A percentile compares a stretch with the other conserved stretches of the same genome.
These are phyloP conservation scores for Yponomeuta malinellus DNA, from an alignment of 2,888 invertebrate genomes.

Conservation along the genomic window DNA sequence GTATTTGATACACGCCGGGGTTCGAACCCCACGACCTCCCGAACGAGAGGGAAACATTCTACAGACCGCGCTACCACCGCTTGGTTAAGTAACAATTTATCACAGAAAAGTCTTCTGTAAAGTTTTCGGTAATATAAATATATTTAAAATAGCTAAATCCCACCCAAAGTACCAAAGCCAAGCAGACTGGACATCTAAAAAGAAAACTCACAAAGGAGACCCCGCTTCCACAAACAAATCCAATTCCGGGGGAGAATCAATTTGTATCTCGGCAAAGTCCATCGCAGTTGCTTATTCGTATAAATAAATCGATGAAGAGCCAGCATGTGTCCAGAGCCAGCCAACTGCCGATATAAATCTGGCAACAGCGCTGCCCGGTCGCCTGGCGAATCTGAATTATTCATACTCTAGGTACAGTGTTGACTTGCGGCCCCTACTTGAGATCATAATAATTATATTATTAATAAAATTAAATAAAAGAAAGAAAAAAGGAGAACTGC, in stretches of 20 bases:
- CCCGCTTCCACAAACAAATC: background rate
- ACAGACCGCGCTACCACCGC: too few relatives aligned
- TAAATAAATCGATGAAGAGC: background rate
- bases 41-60: too few relatives aligned
- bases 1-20: too few relatives aligned
- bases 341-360: conserved; percentile 33
- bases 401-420: conserved; percentile 28
- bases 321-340: conserved; percentile 6
- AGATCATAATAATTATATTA: too few relatives aligned
- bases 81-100: too few relatives aligned
- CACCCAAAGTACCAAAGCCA: background rate
- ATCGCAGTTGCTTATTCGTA: background rate
- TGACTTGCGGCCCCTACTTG: background rate
- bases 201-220: background rate
- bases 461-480: too few relatives aligned
- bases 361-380: conserved; percentile 28
- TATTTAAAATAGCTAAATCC: conserved; percentile 15
- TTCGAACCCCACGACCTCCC: too few relatives aligned
- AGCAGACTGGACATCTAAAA: background rate
- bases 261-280: background rate
- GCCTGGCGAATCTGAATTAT: conserved; percentile 41
- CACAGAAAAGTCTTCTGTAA: too few relatives aligned
- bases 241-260: background rate
- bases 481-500: too few relatives aligned
- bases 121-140: too few relatives aligned